phyloP scores from a whole-genome alignment of 2,113 vertebrate species.

The Formicarius rufipectus region DNA sequence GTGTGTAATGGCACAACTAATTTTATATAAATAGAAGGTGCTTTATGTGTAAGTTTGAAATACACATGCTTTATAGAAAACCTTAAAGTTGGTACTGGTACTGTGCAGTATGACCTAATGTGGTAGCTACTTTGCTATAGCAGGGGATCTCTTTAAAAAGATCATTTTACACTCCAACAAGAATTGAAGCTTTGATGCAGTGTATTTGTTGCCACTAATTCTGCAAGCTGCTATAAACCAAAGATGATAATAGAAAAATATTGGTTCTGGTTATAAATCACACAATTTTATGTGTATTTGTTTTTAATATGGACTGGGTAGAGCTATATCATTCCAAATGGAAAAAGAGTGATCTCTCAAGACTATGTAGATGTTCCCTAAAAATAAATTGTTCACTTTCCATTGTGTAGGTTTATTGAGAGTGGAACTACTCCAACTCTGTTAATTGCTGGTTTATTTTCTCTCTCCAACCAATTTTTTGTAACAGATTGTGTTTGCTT shows the following conservation, averaged over 20 bases:
- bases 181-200: not conserved
- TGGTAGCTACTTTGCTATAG: not conserved
- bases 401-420: not conserved
- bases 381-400: not conserved
- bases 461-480: not conserved
- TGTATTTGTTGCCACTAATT: not conserved
- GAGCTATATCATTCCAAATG: not conserved
- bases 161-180: not conserved
- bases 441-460: not conserved
- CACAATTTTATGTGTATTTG: not conserved
- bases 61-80: not conserved
- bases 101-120: not conserved
- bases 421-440: not conserved
- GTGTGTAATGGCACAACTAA: not conserved
- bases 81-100: not conserved
- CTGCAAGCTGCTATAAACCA: not conserved
- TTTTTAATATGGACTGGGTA: not conserved
- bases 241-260: not conserved
- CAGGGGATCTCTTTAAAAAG: not conserved
- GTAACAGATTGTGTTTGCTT: not conserved
- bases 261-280: not conserved
- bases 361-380: not conserved
- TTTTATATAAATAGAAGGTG: not conserved
- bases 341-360: not conserved
- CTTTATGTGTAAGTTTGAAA: not conserved